A percentile compares a stretch with the other conserved stretches of the same genome.
These are phyloP conservation scores for Stomatorhinus walkeri DNA, from an alignment of 2,797 vertebrate species.

Conservation along the genomic window DNA sequence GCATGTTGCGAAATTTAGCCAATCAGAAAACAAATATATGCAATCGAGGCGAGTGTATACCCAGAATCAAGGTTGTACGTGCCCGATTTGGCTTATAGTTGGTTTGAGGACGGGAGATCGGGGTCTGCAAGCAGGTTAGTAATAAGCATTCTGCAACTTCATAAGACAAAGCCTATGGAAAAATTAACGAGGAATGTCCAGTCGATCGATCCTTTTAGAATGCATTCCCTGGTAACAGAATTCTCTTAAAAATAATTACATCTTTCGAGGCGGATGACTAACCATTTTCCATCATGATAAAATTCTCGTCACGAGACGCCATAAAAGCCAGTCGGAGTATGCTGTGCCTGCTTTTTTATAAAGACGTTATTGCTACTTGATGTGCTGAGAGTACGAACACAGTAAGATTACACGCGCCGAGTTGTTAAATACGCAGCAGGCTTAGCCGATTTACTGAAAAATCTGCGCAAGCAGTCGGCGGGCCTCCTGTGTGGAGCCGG, in stretches of 20 bases:
- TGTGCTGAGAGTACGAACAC: background rate
- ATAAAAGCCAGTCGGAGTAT: background rate
- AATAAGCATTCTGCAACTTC: background rate
- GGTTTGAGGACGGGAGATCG: slow-evolving; percentile 9
- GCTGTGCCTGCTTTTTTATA: background rate
- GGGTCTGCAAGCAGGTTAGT: slow-evolving; percentile 20
- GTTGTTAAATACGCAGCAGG: background rate
- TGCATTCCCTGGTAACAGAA: background rate
- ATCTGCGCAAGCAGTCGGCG: background rate
- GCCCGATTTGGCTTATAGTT: background rate
- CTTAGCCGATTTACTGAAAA: background rate
- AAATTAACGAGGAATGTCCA: background rate
- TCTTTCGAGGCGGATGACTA: background rate
- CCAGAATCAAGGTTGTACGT: slow-evolving; percentile 1
- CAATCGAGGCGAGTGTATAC: background rate
- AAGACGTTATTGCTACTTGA: background rate
- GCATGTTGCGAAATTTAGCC: background rate
- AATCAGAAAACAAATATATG: background rate
- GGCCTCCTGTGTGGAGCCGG: background rate
- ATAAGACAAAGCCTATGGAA: background rate
- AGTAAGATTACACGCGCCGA: background rate
- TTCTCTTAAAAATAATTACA: background rate
- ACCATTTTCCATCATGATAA: background rate
- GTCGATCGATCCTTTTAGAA: background rate
- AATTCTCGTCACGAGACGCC: background rate